phyloP scores from a whole-genome alignment of 2,113 vertebrate genomes.

The Phaethon lepturus region DNA sequence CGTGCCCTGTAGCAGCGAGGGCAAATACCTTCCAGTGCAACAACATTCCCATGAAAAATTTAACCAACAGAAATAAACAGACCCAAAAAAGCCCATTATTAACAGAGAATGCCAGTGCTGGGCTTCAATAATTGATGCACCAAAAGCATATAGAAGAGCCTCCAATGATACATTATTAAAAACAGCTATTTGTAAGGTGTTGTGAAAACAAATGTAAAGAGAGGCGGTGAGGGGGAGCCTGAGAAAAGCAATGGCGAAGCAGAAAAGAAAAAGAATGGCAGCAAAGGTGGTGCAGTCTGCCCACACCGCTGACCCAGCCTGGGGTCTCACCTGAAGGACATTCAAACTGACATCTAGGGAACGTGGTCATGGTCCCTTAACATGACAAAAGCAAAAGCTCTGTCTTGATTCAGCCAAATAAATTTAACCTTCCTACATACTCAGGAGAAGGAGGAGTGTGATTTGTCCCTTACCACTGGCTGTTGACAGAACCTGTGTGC shows the following conservation, averaged over 20 bases:
- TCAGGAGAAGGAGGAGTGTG: fast-evolving
- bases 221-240: not conserved
- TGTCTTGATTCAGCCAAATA: not conserved
- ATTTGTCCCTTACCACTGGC: not conserved
- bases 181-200: slow-evolving; percentile 50
- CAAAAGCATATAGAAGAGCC: slow-evolving; percentile 20
- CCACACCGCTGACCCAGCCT: not conserved
- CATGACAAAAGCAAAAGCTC: not conserved
- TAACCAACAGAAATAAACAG: slow-evolving; percentile 5
- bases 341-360: not conserved
- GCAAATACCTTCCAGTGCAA: not conserved
- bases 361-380: not conserved
- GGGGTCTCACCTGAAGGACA: not conserved
- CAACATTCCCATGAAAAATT: not conserved
- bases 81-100: not conserved
- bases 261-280: not conserved
- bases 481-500: not conserved
- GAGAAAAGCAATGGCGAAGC: not conserved
- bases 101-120: not conserved
- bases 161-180: slow-evolving; percentile 66
- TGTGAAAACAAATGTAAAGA: slow-evolving; percentile 45
- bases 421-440: not conserved
- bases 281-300: not conserved
- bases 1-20: not conserved
- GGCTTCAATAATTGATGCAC: slow-evolving; percentile 65